Percentiles rank a stretch among this genome's conserved stretches.
Evolutionary conservation across 1,140 invertebrate species (phyloP).

Genomic region (Aphaenogaster ashmeadi): DNA sequence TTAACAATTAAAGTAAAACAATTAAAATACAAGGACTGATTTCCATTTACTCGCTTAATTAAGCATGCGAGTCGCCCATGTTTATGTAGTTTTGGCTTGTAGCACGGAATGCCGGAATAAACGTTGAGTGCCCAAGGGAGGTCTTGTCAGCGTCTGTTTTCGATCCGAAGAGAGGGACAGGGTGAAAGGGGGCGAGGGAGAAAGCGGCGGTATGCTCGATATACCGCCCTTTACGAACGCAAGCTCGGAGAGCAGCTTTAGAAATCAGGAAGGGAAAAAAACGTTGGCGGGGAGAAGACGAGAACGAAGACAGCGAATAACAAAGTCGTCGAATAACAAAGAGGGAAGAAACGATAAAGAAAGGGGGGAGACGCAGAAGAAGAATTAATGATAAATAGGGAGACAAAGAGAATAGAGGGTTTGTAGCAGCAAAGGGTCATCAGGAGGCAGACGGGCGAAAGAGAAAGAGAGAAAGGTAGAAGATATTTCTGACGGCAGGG

Average conservation of each 20-base stretch:
- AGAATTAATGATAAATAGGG: conserved; percentile 1
- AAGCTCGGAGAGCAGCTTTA: background rate
- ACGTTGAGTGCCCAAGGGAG: conserved; percentile 26
- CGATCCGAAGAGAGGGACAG: background rate
- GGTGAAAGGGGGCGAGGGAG: background rate
- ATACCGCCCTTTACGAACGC: background rate
- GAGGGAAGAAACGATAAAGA: background rate
- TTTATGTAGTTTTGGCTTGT: conserved; percentile 19
- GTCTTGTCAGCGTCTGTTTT: conserved; percentile 51
- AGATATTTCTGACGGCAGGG: conserved; percentile 12
- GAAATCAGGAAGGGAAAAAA: conserved; percentile 9
- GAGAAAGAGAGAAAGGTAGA: conserved; percentile 16
- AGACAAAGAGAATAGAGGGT: background rate
- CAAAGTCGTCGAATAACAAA: background rate
- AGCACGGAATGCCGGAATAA: conserved; percentile 36
- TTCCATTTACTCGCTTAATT: conserved; percentile 28
- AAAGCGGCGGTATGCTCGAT: conserved; percentile 10
- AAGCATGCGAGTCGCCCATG: background rate
- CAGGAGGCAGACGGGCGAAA: background rate
- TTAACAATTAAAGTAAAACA: conserved; percentile 8
- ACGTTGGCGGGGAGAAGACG: background rate
- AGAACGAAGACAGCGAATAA: background rate
- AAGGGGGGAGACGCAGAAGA: background rate
- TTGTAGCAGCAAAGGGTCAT: conserved; percentile 12
- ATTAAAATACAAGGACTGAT: conserved; percentile 14